These are phyloP conservation scores for Ichneumoninae sp. DNA, from an alignment of 2,888 invertebrate species.

Conservation along the genomic window DNA sequence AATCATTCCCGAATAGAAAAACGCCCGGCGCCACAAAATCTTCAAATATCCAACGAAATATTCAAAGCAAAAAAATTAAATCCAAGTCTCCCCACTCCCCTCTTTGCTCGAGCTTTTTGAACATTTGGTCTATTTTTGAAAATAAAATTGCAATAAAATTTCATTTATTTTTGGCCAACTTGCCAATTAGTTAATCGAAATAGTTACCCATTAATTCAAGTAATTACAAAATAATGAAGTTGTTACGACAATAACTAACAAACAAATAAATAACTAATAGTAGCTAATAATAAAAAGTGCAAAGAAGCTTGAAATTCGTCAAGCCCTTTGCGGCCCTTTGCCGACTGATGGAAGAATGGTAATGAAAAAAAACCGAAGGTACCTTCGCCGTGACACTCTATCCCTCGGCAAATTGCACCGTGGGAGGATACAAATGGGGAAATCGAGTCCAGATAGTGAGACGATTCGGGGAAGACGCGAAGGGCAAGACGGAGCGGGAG, in stretches of 20 bases:
- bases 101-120: too few relatives aligned
- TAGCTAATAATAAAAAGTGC: background rate
- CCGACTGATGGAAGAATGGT: background rate
- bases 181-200: too few relatives aligned
- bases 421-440: slow-evolving; percentile 31
- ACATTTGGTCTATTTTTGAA: too few relatives aligned
- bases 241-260: background rate
- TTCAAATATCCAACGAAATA: background rate
- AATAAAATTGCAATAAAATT: too few relatives aligned
- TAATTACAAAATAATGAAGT: background rate
- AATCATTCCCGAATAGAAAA: background rate
- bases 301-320: background rate
- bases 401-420: slow-evolving; percentile 19
- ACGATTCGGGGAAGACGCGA: slow-evolving; percentile 8
- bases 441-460: slow-evolving; percentile 35
- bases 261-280: background rate
- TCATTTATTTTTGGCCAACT: too few relatives aligned
- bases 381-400: background rate
- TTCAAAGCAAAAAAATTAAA: background rate
- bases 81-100: too few relatives aligned
- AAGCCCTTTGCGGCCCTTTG: background rate
- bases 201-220: too few relatives aligned
- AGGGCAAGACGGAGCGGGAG: background rate
- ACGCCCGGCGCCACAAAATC: background rate
- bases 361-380: slow-evolving; percentile 8